Conservation (phyloP, 2,888 invertebrate genomes). For the Rhimphoctona megacephalus region DNA sequence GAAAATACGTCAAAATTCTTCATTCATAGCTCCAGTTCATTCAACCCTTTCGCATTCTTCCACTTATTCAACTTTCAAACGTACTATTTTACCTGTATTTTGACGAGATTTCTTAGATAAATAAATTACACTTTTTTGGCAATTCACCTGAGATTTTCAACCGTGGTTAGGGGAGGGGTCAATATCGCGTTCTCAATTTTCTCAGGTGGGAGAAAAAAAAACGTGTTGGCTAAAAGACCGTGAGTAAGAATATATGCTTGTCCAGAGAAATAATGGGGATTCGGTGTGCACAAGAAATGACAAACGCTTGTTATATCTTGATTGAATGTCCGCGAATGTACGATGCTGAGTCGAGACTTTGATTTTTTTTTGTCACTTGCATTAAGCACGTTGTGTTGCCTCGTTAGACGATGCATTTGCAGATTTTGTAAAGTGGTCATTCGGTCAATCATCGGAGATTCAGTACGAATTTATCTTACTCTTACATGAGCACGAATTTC, state of each 20-base stretch:
- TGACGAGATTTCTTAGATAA: background rate
- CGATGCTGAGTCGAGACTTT: conserved; percentile 16
- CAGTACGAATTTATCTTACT: background rate
- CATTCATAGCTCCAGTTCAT: conserved; percentile 50
- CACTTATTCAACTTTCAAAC: background rate
- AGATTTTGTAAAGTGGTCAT: conserved; percentile 52
- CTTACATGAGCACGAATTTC: background rate
- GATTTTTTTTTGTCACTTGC: conserved; percentile 14
- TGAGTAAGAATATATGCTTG: conserved; percentile 48
- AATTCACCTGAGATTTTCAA: background rate
- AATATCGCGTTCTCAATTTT: background rate
- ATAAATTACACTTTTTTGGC: background rate
- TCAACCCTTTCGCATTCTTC: conserved; percentile 22
- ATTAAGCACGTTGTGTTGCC: conserved; percentile 55
- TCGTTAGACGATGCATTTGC: conserved; percentile 61
- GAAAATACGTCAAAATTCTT: background rate
- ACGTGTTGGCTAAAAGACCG: background rate
- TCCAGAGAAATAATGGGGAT: conserved; percentile 50
- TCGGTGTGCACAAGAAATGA: conserved; percentile 20
- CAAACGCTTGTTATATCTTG: conserved; percentile 52
- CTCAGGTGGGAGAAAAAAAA: background rate
- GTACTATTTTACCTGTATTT: background rate
- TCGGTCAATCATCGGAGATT: conserved; percentile 42
- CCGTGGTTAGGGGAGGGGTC: background rate
- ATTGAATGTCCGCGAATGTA: conserved; percentile 45